Evolutionary conservation across 2,888 invertebrate species (phyloP).

Genomic region (Drosophila subquinaria): DNA sequence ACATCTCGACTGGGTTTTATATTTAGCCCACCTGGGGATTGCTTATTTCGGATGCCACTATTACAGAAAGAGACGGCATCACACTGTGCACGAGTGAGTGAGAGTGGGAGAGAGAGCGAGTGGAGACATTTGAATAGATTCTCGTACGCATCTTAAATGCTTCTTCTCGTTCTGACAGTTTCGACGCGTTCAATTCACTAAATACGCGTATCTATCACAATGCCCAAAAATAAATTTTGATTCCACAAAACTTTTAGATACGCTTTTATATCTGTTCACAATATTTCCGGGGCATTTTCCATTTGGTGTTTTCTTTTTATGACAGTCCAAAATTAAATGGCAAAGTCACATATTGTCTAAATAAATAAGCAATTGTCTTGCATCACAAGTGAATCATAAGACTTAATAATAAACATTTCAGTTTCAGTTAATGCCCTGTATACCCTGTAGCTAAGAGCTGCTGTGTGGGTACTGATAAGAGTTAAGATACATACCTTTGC

Average conservation of each 20-base stretch:
- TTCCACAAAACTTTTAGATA: conserved; percentile 13
- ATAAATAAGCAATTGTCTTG: conserved; percentile 9
- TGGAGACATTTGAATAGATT: conserved; percentile 3
- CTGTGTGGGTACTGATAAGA: no score
- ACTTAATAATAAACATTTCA: conserved; percentile 9
- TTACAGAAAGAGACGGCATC: background rate
- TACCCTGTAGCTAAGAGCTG: background rate
- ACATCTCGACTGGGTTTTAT: conserved; percentile 49
- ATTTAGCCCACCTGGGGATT: conserved; percentile 71
- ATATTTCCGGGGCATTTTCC: conserved; percentile 1
- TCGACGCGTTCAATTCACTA: conserved; percentile 4
- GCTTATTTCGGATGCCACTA: conserved; percentile 22
- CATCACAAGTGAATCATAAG: conserved; percentile 8
- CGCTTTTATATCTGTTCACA: background rate
- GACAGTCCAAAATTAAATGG: conserved; percentile 10
- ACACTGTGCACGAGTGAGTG: background rate
- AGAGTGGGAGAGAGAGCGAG: background rate
- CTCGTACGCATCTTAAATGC: conserved; percentile 21
- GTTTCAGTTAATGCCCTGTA: background rate
- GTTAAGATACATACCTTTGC: no score
- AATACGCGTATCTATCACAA: conserved; percentile 12
- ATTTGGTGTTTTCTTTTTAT: conserved; percentile 9
- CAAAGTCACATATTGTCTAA: conserved; percentile 1
- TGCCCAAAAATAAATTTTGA: conserved; percentile 21
- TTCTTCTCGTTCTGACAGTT: conserved; percentile 17